Percentiles rank a stretch among this genome's conserved stretches.
Evolutionary conservation across 1,140 invertebrate species (phyloP).

Genomic region (Octopus sinensis): DNA sequence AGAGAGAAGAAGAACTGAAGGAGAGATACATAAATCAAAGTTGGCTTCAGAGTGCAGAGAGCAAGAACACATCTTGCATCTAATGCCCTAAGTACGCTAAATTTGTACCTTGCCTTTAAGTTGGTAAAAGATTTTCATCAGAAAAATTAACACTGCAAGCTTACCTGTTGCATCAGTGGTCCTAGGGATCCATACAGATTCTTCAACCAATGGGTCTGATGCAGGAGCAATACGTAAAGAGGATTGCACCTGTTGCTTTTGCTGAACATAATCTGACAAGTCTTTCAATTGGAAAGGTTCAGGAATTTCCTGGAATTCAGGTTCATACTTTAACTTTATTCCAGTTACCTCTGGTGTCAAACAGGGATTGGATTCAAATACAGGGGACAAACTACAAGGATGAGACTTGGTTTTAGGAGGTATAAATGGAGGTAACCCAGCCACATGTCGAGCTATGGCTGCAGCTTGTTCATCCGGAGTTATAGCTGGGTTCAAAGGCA

Average conservation of each 20-base stretch:
- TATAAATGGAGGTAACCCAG: slow-evolving; percentile 43
- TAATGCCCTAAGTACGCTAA: not conserved
- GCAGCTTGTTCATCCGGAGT: slow-evolving; percentile 41
- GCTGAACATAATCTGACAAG: slow-evolving; percentile 17
- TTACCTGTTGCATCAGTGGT: slow-evolving; percentile 8
- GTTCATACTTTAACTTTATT: not conserved
- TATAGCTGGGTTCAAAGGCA: slow-evolving; percentile 25
- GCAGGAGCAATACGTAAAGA: slow-evolving; percentile 38
- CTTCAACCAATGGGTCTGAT: slow-evolving; percentile 31
- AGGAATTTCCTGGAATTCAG: not conserved
- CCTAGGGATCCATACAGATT: slow-evolving; percentile 42
- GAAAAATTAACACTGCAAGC: no score
- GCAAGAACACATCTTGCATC: not conserved
- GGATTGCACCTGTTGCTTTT: slow-evolving; percentile 36
- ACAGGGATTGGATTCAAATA: slow-evolving; percentile 34
- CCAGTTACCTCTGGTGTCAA: not conserved
- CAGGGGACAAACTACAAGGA: slow-evolving; percentile 42
- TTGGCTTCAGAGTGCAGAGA: not conserved
- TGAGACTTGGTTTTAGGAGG: slow-evolving; percentile 48
- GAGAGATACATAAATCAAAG: no score
- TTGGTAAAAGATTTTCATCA: not conserved
- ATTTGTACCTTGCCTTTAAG: not conserved
- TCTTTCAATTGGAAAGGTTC: slow-evolving; percentile 5
- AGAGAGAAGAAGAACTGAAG: no score
- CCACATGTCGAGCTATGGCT: slow-evolving; percentile 41